These are phyloP conservation scores for Acrobasis consociella DNA, from an alignment of 2,888 invertebrate genomes.

Conservation along the genomic window DNA sequence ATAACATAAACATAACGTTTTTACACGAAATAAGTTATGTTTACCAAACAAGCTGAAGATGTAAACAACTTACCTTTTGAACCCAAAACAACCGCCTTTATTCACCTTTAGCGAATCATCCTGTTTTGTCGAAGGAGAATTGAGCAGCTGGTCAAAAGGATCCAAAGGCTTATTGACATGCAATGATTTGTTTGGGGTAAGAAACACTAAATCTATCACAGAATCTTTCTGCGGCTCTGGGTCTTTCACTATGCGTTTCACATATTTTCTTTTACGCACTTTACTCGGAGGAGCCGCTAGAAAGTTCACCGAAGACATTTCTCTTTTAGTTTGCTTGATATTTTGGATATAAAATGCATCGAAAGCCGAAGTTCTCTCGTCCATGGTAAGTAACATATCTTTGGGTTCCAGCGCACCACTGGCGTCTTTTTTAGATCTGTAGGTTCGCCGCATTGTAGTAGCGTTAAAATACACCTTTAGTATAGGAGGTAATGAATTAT, in stretches of 20 bases:
- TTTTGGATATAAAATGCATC: slow-evolving; percentile 75
- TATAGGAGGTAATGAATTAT: too few relatives aligned
- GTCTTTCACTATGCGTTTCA: slow-evolving; percentile 65
- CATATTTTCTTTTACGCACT: slow-evolving; percentile 70
- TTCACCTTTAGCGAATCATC: slow-evolving; percentile 27
- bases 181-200: slow-evolving; percentile 74
- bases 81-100: slow-evolving; percentile 35
- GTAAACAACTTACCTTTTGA: slow-evolving; percentile 43
- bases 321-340: slow-evolving; percentile 72
- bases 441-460: slow-evolving; percentile 61
- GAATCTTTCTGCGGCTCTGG: slow-evolving; percentile 45
- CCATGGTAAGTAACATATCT: slow-evolving; percentile 58
- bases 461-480: not conserved
- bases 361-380: slow-evolving; percentile 64
- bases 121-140: slow-evolving; percentile 46
- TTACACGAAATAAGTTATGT: not conserved
- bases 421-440: slow-evolving; percentile 65
- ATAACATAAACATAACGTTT: too few relatives aligned
- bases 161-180: slow-evolving; percentile 67
- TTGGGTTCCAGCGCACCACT: slow-evolving; percentile 54
- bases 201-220: slow-evolving; percentile 47
- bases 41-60: not conserved
- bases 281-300: slow-evolving; percentile 50
- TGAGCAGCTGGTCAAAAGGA: slow-evolving; percentile 67
- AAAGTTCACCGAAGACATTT: slow-evolving; percentile 58